Percentiles rank a stretch among this genome's conserved stretches.
phyloP scores from a whole-genome alignment of 37 sponge, comb jelly and placozoan genomes.

The Axinella damicornis region DNA sequence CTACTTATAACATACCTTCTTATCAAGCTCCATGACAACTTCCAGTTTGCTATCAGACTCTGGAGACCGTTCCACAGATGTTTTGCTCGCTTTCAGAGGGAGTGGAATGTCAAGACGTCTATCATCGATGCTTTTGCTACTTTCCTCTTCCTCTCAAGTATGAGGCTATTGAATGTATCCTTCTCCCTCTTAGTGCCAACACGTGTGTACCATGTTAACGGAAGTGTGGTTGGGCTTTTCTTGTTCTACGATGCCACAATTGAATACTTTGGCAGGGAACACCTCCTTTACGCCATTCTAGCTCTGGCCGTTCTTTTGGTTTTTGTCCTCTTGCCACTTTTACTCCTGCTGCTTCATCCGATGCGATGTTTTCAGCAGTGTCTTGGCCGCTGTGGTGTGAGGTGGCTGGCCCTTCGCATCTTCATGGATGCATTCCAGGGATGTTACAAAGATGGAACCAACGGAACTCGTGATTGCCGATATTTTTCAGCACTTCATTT shows the following conservation, averaged over 20 bases:
- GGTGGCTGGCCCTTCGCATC: constrained; percentile 1
- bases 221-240: neutral
- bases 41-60: neutral
- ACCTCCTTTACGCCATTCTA: constrained; percentile 50
- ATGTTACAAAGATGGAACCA: constrained; percentile 71
- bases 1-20: constrained; percentile 10
- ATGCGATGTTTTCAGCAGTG: neutral
- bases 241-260: constrained; percentile 52
- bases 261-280: constrained; percentile 39
- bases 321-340: constrained; percentile 52
- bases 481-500: constrained; percentile 69
- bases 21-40: constrained; percentile 5
- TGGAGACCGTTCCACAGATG: constrained; percentile 19
- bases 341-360: constrained; percentile 40
- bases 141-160: constrained; percentile 65
- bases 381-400: neutral
- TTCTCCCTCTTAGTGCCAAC: constrained; percentile 45
- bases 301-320: constrained; percentile 8
- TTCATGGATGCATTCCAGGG: constrained; percentile 71
- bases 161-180: constrained; percentile 49
- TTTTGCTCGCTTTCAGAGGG: constrained; percentile 11
- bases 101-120: constrained; percentile 47
- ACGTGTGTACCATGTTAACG: neutral
- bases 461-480: constrained; percentile 45
- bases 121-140: constrained; percentile 61